phyloP scores from a whole-genome alignment of 64 coral and sea anemone genomes.

The Dendronephthya gigantea region DNA sequence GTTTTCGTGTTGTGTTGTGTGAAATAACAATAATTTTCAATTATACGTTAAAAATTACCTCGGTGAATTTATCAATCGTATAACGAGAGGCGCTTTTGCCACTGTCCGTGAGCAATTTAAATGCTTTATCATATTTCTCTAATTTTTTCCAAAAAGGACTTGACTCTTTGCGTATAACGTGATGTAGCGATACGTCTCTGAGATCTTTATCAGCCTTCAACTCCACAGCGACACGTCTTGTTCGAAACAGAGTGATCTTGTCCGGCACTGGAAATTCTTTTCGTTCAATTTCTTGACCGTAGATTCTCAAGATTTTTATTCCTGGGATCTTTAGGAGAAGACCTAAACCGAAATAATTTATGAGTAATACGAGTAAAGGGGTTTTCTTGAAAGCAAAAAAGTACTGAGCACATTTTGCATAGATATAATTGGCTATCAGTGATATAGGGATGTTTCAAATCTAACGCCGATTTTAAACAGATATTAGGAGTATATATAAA shows the following conservation, averaged over 20 bases:
- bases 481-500: too few species aligned
- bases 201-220: constrained; percentile 42
- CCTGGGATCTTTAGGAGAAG: constrained; percentile 47
- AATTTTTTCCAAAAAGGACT: constrained; percentile 38
- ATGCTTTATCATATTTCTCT: constrained; percentile 39
- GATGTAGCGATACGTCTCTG: constrained; percentile 57
- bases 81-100: constrained; percentile 27
- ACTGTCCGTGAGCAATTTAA: constrained; percentile 6
- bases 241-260: constrained; percentile 36
- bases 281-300: constrained; percentile 54
- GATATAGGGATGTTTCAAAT: too few species aligned
- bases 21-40: not conserved
- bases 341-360: constrained; percentile 25
- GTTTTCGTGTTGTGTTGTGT: not conserved
- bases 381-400: too few species aligned
- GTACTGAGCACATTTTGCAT: too few species aligned
- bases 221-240: not conserved
- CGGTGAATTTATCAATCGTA: constrained; percentile 26
- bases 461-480: not conserved
- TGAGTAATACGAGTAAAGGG: too few species aligned
- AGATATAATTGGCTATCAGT: too few species aligned
- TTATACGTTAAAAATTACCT: not conserved
- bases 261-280: constrained; percentile 68
- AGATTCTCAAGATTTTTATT: constrained; percentile 56
- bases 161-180: constrained; percentile 44